Evolutionary conservation across 2,113 vertebrate genomes (phyloP), one percentile per base, ranked within the genome.

Genomic region (Indicator maculatus): DNA sequence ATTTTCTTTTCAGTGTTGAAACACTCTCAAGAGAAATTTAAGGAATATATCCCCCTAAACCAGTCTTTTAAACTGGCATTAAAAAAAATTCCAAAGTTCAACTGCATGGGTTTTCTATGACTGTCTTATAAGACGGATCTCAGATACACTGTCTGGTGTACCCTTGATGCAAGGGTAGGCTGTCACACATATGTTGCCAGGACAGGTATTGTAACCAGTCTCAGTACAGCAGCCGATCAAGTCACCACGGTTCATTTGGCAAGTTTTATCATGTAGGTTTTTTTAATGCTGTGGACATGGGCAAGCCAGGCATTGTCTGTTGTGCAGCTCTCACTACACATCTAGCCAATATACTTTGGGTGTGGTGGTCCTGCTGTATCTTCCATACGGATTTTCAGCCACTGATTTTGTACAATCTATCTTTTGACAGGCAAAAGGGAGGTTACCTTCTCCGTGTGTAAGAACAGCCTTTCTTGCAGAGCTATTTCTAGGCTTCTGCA

Each of bases 381-480:
- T 92, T 79, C 63, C n/a, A 5, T 5, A 41, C 56, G 20, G 3
- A 59, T 72, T 90, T 92, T 75, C 79, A 90, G 66, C 27, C 41
- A 55, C n/a, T 19, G 30, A 6, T 52, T 74, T 38, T 38, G 16
- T 38, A 59, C 33, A 50, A 2, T 19, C 9, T 67, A 5, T 0
- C 20, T 71, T 89, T 71, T 39, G 24, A 55, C 41, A 89, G 30
- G 15, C 28, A n/a, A 33, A 26, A 67, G 33, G 61, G 18, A 58
- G 2, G 10, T 67, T 20, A 59, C 17, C 4, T 28, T 58, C 38
- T 58, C 27, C 8, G 11, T 0, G 1, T 10, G 14, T 8, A 47
- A 66, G 36, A 71, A 66, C 77, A 88, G 38, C 9, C 12, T 64
- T 39, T n/a, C 50, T 18, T 72, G 63, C 0, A 17, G 45, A 83